These are phyloP conservation scores for Frieseomelitta varia DNA, from an alignment of 1,140 invertebrate species.

Conservation along the genomic window DNA sequence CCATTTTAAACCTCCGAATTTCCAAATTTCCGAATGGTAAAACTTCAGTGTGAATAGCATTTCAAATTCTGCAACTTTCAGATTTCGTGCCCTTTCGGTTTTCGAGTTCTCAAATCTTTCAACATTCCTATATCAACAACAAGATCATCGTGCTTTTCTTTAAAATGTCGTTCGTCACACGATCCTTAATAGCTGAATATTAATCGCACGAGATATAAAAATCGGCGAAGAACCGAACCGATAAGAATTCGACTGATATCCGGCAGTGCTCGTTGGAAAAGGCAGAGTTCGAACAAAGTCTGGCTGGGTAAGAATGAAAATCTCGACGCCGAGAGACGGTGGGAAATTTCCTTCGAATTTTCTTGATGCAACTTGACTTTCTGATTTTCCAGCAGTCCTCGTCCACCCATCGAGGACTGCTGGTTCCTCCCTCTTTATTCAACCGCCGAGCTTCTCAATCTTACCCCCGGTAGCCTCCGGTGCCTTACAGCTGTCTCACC, in stretches of 20 bases:
- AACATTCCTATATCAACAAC: neutral
- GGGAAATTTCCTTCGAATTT: conserved; percentile 2
- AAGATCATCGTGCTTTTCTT: no score
- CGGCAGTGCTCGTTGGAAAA: neutral
- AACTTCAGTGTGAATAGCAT: no score
- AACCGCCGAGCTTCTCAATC: neutral
- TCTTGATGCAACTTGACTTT: conserved; percentile 35
- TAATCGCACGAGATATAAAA: no score
- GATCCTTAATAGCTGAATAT: no score
- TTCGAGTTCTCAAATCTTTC: neutral
- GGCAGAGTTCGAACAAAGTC: neutral
- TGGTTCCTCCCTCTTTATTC: conserved; percentile 19
- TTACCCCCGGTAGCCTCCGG: neutral
- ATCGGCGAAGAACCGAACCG: no score
- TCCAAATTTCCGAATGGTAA: no score
- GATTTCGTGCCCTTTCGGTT: no score
- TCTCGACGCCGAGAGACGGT: neutral
- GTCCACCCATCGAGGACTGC: neutral
- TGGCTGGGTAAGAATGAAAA: neutral
- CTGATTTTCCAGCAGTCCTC: conserved; percentile 5
- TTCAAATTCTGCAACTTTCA: no score
- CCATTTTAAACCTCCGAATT: no score
- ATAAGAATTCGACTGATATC: neutral
- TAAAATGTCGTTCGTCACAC: no score
- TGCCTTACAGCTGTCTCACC: conserved; percentile 10